These are phyloP conservation scores for Pecten maximus DNA, from an alignment of 2,888 invertebrate genomes.

Conservation along the genomic window DNA sequence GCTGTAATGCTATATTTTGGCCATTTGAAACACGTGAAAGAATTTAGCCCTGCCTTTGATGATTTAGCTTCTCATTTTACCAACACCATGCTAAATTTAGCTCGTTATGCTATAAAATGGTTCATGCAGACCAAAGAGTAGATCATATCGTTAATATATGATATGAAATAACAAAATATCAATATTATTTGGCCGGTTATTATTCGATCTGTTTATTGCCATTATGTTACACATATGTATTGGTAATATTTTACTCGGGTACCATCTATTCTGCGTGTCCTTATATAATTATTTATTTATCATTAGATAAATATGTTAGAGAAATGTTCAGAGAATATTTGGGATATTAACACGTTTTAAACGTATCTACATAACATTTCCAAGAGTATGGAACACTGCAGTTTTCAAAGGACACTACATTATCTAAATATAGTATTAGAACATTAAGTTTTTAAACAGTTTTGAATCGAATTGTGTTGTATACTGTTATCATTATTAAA, in stretches of 20 bases:
- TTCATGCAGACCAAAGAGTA: background rate
- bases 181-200: background rate
- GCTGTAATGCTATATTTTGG: background rate
- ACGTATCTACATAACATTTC: no score
- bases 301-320: background rate
- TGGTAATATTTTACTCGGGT: background rate
- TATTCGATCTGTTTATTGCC: background rate
- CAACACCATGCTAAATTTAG: background rate
- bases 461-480: no score
- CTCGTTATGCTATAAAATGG: background rate
- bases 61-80: background rate
- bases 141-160: background rate
- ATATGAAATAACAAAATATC: background rate
- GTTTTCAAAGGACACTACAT: no score
- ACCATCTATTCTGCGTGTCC: no score
- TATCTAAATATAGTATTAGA: no score
- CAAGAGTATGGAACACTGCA: no score
- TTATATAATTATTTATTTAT: background rate
- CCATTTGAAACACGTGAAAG: background rate
- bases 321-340: no score
- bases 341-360: no score
- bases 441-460: no score
- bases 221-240: background rate
- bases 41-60: background rate
- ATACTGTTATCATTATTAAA: no score